A percentile compares a stretch with the other conserved stretches of the same genome.
Evolutionary conservation across 2,888 invertebrate species (phyloP).

Genomic region (Scrobipalpa atriplicella): DNA sequence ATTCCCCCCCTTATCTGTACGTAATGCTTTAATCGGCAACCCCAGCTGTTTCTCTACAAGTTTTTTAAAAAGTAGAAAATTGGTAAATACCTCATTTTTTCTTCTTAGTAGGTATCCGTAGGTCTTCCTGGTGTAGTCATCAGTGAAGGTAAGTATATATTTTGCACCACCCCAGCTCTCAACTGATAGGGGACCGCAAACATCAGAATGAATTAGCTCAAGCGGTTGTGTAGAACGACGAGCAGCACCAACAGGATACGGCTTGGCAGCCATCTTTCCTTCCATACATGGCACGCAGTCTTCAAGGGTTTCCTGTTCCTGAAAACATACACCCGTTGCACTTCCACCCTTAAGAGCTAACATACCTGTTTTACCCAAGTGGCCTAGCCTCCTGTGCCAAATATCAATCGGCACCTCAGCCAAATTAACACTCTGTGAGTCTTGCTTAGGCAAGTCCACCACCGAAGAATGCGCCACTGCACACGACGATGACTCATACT

Average conservation of each 20-base stretch:
- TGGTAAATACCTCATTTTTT: conserved; percentile 26
- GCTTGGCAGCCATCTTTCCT: not conserved
- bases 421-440: conserved; percentile 22
- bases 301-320: no score
- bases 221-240: not conserved
- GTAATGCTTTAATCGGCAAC: conserved; percentile 2
- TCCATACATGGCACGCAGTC: not conserved
- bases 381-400: conserved; percentile 21
- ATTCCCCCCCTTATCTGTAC: conserved; percentile 17
- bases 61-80: conserved; percentile 26
- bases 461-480: conserved; percentile 22
- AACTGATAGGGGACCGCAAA: conserved; percentile 27
- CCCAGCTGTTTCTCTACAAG: conserved; percentile 36
- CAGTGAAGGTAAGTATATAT: no score
- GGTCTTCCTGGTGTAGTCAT: conserved; percentile 28
- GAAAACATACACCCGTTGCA: conserved; percentile 3
- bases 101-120: conserved; percentile 28
- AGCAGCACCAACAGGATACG: not conserved
- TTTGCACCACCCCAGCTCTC: conserved; percentile 26
- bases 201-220: conserved; percentile 15
- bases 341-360: not conserved
- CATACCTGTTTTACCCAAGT: not conserved
- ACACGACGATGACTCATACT: conserved; percentile 9
- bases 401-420: conserved; percentile 14
- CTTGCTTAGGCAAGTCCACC: conserved; percentile 19